Conservation (phyloP, 2,888 invertebrate species). For the Dendrolimus houi region DNA sequence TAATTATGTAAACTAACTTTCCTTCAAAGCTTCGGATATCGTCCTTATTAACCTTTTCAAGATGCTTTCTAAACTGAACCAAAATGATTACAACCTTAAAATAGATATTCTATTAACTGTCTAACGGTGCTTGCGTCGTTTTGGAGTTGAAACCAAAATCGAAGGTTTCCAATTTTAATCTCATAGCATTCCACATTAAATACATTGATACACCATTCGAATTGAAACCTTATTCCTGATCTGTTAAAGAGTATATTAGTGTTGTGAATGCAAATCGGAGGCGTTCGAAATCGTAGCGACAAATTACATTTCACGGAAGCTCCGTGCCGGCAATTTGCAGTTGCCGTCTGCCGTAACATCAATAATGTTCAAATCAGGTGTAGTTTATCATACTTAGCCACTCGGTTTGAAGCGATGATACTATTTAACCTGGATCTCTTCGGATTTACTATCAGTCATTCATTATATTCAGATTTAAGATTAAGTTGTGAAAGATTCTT, state of each 20-base stretch:
- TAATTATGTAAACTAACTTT: constrained; percentile 19
- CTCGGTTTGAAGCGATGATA: constrained; percentile 1
- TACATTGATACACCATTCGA: background rate
- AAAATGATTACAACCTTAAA: no score
- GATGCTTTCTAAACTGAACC: background rate
- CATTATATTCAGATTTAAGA: no score
- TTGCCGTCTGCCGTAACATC: constrained; percentile 6
- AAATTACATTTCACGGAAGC: constrained; percentile 12
- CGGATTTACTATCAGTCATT: background rate
- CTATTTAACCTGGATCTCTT: background rate
- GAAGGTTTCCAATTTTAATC: background rate
- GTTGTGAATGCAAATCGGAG: constrained; percentile 2
- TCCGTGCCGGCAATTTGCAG: constrained; percentile 6
- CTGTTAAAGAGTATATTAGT: background rate
- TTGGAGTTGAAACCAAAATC: background rate
- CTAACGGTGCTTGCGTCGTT: background rate
- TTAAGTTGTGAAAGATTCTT: no score
- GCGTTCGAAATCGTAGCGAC: constrained; percentile 7
- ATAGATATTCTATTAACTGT: no score
- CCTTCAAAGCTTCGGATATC: constrained; percentile 2
- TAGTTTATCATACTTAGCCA: constrained; percentile 5
- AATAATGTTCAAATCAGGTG: constrained; percentile 6
- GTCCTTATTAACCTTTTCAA: background rate
- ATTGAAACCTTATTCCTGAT: background rate
- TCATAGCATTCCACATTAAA: background rate